A percentile compares a stretch with the other conserved stretches of the same genome.
These are phyloP conservation scores for Caiman crocodilus DNA, from an alignment of 2,797 vertebrate species.

Conservation along the genomic window DNA sequence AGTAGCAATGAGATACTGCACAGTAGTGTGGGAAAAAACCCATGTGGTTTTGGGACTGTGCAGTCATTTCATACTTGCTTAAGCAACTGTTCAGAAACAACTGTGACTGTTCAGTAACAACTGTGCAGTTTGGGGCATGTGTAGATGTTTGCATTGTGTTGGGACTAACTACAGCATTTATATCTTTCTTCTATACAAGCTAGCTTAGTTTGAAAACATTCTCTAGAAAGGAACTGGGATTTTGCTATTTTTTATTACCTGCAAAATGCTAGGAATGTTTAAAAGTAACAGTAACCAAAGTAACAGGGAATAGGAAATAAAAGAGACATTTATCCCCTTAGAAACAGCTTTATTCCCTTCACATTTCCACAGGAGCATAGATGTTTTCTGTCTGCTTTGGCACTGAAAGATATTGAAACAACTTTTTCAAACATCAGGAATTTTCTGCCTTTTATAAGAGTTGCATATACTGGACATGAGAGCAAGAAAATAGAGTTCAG, in stretches of 20 bases:
- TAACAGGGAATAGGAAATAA: conserved; percentile 72
- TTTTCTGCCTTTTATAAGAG: conserved; percentile 66
- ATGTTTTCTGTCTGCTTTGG: conserved; percentile 69
- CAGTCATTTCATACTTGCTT: too few species aligned
- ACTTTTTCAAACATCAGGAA: conserved; percentile 64
- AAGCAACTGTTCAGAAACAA: too few species aligned
- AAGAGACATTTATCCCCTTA: conserved; percentile 70
- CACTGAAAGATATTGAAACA: conserved; percentile 22
- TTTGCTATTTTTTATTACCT: conserved; percentile 66
- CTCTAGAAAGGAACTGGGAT: conserved; percentile 44
- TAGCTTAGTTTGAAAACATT: conserved; percentile 39
- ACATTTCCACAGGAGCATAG: conserved; percentile 60
- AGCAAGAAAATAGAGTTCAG: conserved; percentile 41
- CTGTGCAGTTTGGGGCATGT: too few species aligned
- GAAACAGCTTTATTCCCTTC: conserved; percentile 68
- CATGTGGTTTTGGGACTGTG: too few species aligned
- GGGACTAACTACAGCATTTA: background rate
- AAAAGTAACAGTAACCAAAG: conserved; percentile 75
- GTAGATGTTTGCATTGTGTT: background rate
- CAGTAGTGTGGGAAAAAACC: too few species aligned
- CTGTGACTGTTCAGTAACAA: too few species aligned
- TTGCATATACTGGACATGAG: conserved; percentile 40
- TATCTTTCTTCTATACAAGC: background rate
- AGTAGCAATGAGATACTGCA: too few species aligned
- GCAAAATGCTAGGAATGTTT: conserved; percentile 76